phyloP scores from a whole-genome alignment of 1,140 invertebrate species.

The Microplitis demolitor region DNA sequence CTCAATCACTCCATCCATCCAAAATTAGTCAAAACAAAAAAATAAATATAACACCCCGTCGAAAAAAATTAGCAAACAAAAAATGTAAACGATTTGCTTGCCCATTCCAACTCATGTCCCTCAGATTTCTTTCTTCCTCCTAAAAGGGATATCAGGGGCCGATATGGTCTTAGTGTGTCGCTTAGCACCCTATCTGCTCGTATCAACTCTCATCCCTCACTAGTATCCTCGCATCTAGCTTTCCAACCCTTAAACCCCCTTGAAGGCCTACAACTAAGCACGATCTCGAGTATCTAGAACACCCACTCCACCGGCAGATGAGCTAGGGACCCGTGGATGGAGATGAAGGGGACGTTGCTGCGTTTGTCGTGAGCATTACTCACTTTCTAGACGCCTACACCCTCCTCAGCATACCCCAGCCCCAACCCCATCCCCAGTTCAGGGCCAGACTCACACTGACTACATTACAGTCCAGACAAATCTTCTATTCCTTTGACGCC shows the following conservation, averaged over 20 bases:
- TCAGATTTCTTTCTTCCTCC: too few species aligned
- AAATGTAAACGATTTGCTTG: too few species aligned
- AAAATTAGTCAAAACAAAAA: too few species aligned
- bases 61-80: too few species aligned
- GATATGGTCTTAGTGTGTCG: constrained; percentile 58
- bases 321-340: neutral
- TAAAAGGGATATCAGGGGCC: neutral
- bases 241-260: constrained; percentile 31
- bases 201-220: constrained; percentile 47
- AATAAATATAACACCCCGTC: too few species aligned
- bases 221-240: constrained; percentile 15
- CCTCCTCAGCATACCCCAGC: neutral
- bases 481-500: neutral
- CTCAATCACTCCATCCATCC: too few species aligned
- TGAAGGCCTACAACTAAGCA: neutral
- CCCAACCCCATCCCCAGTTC: neutral
- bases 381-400: constrained; percentile 59
- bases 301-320: constrained; percentile 25
- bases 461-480: constrained; percentile 20
- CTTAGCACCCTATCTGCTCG: constrained; percentile 61
- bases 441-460: constrained; percentile 5
- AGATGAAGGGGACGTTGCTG: constrained; percentile 43
- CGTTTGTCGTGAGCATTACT: constrained; percentile 64
- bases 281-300: too few species aligned
- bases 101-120: too few species aligned